A percentile compares a stretch with the other conserved stretches of the same genome.
Evolutionary conservation across 1,140 invertebrate species (phyloP).

Genomic region (Atta colombica): DNA sequence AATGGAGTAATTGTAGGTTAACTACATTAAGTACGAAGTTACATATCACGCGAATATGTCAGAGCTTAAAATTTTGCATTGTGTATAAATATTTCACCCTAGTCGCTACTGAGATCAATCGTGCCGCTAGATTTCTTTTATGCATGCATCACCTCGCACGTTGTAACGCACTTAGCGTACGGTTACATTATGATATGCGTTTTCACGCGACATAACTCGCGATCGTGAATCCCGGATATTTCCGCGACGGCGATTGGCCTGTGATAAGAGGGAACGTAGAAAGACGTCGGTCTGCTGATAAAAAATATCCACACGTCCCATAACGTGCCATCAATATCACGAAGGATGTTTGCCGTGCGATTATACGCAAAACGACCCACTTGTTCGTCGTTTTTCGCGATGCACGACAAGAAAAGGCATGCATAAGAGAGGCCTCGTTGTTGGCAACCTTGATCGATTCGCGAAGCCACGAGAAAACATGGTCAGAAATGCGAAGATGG

Average conservation of each 20-base stretch:
- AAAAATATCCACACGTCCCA: constrained; percentile 25
- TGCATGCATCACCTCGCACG: not conserved
- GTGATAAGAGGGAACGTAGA: not conserved
- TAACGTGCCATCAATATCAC: not conserved
- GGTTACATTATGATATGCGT: not conserved
- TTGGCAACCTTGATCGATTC: constrained; percentile 17
- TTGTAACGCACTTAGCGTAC: not conserved
- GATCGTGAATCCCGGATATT: not conserved
- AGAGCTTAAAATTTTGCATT: constrained; percentile 28
- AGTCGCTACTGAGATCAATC: not conserved
- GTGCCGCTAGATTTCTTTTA: constrained; percentile 18
- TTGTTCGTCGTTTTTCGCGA: constrained; percentile 32
- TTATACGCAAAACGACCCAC: constrained; percentile 48
- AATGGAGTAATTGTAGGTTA: not conserved
- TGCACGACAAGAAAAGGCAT: constrained; percentile 14
- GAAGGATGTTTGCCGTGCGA: constrained; percentile 53
- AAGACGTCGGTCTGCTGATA: not conserved
- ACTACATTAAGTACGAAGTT: not conserved
- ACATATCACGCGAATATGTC: constrained; percentile 3
- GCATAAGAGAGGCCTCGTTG: constrained; percentile 14
- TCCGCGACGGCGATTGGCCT: not conserved
- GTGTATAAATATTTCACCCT: not conserved
- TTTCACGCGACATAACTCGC: not conserved
- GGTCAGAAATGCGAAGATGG: not conserved
- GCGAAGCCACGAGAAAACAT: not conserved